Evolutionary conservation across 2,113 vertebrate species (phyloP).

Genomic region (Vulpes vulpes): DNA sequence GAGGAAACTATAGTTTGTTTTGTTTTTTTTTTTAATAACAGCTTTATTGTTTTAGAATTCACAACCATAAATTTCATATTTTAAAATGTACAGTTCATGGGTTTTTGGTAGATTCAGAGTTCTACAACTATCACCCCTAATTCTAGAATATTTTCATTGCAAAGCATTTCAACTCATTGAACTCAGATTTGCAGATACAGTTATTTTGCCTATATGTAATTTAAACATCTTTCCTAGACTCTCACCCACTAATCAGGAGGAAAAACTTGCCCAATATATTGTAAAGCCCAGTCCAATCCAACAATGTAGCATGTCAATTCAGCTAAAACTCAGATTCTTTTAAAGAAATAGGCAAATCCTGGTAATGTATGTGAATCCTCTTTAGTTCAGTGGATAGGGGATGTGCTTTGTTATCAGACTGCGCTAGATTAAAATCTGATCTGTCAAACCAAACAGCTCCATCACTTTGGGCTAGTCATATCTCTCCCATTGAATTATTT

Average conservation of each 20-base stretch:
- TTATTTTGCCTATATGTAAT: constrained; percentile 13
- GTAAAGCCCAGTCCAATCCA: not conserved
- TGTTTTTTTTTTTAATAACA: not conserved
- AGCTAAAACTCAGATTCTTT: not conserved
- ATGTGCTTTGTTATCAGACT: not conserved
- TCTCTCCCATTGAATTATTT: not conserved
- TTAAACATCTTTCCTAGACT: not conserved
- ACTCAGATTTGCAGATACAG: not conserved
- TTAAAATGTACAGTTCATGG: not conserved
- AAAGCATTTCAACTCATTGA: not conserved
- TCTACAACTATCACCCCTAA: not conserved
- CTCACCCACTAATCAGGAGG: not conserved
- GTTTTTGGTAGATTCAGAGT: not conserved
- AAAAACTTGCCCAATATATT: not conserved
- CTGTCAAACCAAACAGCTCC: not conserved
- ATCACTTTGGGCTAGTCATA: not conserved
- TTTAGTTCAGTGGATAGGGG: not conserved
- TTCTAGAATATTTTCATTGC: not conserved
- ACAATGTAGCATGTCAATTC: not conserved
- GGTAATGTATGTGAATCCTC: not conserved
- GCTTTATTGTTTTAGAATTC: not conserved
- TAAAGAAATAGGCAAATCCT: not conserved
- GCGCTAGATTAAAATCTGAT: not conserved
- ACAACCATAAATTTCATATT: not conserved
- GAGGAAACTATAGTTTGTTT: not conserved